These are phyloP conservation scores for Crossaster papposus DNA, from an alignment of 53 echinoderm and acorn worm species.

Conservation along the genomic window DNA sequence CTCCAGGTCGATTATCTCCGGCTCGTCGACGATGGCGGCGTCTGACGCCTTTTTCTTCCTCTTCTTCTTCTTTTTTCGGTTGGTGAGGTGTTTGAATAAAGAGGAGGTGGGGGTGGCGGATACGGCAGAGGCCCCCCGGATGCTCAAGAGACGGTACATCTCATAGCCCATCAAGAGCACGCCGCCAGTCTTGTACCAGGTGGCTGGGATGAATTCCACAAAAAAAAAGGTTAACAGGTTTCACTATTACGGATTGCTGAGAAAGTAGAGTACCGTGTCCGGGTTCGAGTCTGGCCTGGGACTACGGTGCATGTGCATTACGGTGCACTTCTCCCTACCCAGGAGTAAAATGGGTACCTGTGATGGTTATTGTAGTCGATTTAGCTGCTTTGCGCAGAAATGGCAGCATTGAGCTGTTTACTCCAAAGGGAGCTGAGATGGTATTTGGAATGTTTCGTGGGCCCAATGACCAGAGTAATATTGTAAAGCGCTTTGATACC, in stretches of 20 bases:
- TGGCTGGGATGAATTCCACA: conserved; percentile 48
- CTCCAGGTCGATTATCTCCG: conserved; percentile 92
- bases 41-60: conserved; percentile 71
- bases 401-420: too few relatives aligned
- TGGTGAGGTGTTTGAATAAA: conserved; percentile 28
- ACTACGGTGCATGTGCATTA: too few relatives aligned
- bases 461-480: too few relatives aligned
- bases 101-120: not conserved
- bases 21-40: conserved; percentile 36
- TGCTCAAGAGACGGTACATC: conserved; percentile 90
- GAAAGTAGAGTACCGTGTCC: not conserved
- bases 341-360: too few relatives aligned
- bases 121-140: conserved; percentile 45
- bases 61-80: conserved; percentile 59
- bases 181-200: conserved; percentile 85
- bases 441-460: too few relatives aligned
- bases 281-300: too few relatives aligned
- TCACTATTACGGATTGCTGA: not conserved
- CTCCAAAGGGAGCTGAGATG: too few relatives aligned
- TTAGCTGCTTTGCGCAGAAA: too few relatives aligned
- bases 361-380: too few relatives aligned
- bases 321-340: too few relatives aligned
- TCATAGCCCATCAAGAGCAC: conserved; percentile 97
- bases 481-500: too few relatives aligned
- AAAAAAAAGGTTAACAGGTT: not conserved